Base-by-base conservation (phyloP, 2,113 vertebrate genomes). In the Pleuronectes platessa region DNA sequence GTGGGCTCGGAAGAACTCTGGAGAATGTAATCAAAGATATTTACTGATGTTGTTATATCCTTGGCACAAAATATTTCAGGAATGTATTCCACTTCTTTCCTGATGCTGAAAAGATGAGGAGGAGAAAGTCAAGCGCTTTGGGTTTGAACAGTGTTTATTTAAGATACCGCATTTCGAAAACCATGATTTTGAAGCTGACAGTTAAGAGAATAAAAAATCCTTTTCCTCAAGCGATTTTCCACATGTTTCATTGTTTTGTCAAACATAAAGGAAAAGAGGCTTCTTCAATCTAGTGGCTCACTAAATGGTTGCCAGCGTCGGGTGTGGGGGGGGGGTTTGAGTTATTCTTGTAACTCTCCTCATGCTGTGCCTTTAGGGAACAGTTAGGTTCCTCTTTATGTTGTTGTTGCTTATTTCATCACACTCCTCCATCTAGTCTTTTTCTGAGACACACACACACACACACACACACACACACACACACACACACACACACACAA, bases 361-460 rank as follows among this genome's bases (percentile, higher is more conserved):
- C 74, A 81, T 59, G 65, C 61, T 71, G 56, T 76, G 78, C 83
- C 89, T 85, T 83, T 18, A 71, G 92, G 89, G 90, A 83, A 80
- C 71, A 84, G 84, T 89, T 88, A 85, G 9, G 23, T 74, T 76
- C 45, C 72, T 89, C 85, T 51, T 85, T 85, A 84, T 86, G 85
- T 85, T 82, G 66, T 86, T 87, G 82, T 75, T 79, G 73, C 71
- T 88, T 88, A 80, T 90, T 90, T 91, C 88, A 83, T 88, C 83
- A 76, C 71, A 74, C 61, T 88, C 81, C 64, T 80, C 61, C 66
- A 54, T 26, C 42, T 49, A 60, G 55, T 71, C 71, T 69, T 88
- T 82, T 67, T 81, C 60, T 56, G 64, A 79, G 40, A 37, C 35
- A 70, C 40, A 11, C 37, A 51, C 20, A 42, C 31, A 51, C 40